Evolutionary conservation across 2,113 vertebrate genomes (phyloP).

Genomic region (Sinocyclocheilus anophthalmus): DNA sequence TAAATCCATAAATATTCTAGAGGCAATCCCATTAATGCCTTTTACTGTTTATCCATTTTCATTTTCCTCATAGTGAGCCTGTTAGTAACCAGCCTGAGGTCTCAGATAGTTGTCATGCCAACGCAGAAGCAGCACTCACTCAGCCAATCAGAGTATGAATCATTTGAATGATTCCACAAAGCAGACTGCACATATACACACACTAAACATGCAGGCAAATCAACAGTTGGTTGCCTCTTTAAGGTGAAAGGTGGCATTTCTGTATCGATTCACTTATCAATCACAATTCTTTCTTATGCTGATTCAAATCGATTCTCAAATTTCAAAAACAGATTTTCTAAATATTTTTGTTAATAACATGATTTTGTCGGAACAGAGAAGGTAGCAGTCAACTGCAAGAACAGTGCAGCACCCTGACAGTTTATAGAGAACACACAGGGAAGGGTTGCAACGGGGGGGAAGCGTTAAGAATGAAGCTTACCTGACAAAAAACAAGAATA

Average conservation of each 20-base stretch:
- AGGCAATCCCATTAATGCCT: constrained; percentile 4
- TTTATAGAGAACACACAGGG: background rate
- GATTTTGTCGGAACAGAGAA: background rate
- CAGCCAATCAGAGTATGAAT: constrained; percentile 36
- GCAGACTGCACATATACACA: background rate
- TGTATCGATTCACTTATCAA: background rate
- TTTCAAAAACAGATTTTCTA: background rate
- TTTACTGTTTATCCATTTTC: constrained; percentile 7
- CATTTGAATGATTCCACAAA: background rate
- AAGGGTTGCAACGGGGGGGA: background rate
- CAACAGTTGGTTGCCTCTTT: constrained; percentile 3
- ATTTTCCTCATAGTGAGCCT: constrained; percentile 15
- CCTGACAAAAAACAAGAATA: background rate
- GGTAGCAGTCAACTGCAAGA: no score
- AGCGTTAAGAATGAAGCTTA: background rate
- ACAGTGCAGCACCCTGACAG: background rate
- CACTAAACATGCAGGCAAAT: no score
- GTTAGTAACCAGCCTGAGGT: constrained; percentile 19
- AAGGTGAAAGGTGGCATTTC: background rate
- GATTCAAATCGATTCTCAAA: background rate
- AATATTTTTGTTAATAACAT: background rate
- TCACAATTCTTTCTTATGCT: background rate
- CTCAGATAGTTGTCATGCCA: constrained; percentile 42
- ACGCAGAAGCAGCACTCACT: constrained; percentile 40
- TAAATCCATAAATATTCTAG: background rate